Conservation (phyloP, 2,888 invertebrate species). For the Fragum whitleyi region DNA sequence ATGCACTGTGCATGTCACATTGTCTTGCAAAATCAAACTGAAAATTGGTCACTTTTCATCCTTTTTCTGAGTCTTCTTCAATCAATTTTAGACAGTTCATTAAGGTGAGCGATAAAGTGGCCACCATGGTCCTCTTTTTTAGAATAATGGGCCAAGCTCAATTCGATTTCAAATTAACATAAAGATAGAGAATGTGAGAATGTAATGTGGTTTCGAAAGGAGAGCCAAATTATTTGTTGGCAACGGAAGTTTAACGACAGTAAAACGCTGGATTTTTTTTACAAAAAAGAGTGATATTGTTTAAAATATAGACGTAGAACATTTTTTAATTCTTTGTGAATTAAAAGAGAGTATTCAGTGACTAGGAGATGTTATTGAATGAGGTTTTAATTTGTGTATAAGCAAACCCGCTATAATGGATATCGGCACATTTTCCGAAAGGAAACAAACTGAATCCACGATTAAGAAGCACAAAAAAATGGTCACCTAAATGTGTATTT, state of each 20-base stretch:
- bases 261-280: neutral
- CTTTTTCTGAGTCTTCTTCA: no score
- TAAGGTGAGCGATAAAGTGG: no score
- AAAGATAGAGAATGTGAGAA: neutral
- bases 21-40: no score
- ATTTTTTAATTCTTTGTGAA: neutral
- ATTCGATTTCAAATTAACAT: no score
- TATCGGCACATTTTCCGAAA: neutral
- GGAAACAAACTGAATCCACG: neutral
- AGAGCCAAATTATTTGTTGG: neutral
- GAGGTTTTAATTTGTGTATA: neutral
- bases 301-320: neutral
- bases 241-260: neutral
- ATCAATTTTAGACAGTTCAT: no score
- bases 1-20: no score
- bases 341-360: neutral
- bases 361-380: neutral
- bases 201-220: neutral
- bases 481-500: constrained; percentile 36
- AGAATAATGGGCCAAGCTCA: no score
- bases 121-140: no score
- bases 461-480: neutral
- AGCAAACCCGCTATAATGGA: no score
- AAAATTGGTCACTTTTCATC: no score
- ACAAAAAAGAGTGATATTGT: neutral